A percentile compares a stretch with the other conserved stretches of the same genome.
phyloP scores from a whole-genome alignment of 2,113 vertebrate genomes.

The Ammodytes dubius region DNA sequence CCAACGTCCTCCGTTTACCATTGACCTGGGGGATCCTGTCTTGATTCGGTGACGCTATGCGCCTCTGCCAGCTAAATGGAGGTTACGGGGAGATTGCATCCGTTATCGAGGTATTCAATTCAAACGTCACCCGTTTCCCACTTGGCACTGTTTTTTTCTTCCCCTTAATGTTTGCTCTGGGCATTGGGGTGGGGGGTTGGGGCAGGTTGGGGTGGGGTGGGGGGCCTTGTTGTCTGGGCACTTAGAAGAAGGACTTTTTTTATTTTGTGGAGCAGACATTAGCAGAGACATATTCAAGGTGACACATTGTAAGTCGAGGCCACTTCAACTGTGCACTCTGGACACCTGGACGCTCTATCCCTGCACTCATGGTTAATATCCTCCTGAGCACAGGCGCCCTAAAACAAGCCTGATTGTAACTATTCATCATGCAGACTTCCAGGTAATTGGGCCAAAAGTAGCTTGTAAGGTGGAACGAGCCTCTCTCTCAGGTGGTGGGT shows the following conservation, averaged over 20 bases:
- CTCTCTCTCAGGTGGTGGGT: constrained; percentile 52
- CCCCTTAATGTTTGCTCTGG: constrained; percentile 77
- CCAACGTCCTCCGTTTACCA: constrained; percentile 76
- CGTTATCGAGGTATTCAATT: constrained; percentile 84
- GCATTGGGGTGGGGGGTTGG: constrained; percentile 25
- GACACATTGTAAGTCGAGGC: constrained; percentile 74
- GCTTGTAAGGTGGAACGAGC: constrained; percentile 47
- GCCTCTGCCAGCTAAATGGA: constrained; percentile 83
- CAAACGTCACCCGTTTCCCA: constrained; percentile 85
- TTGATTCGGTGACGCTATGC: constrained; percentile 65
- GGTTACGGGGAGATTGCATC: constrained; percentile 82
- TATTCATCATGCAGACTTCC: constrained; percentile 77
- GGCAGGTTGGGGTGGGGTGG: background rate
- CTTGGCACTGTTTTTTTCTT: constrained; percentile 74
- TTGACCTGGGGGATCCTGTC: constrained; percentile 77
- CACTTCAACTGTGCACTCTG: constrained; percentile 79
- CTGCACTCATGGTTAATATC: constrained; percentile 72
- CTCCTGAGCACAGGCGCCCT: constrained; percentile 80
- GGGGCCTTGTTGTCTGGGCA: constrained; percentile 64
- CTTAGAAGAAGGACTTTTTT: constrained; percentile 64
- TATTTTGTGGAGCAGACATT: constrained; percentile 54
- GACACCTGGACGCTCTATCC: constrained; percentile 53
- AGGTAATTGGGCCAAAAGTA: constrained; percentile 73
- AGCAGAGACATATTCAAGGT: constrained; percentile 79
- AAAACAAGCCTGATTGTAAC: constrained; percentile 86